Evolutionary conservation across 2,797 vertebrate species (phyloP), one percentile per base, ranked within the genome.

Genomic region (Morus bassanus): DNA sequence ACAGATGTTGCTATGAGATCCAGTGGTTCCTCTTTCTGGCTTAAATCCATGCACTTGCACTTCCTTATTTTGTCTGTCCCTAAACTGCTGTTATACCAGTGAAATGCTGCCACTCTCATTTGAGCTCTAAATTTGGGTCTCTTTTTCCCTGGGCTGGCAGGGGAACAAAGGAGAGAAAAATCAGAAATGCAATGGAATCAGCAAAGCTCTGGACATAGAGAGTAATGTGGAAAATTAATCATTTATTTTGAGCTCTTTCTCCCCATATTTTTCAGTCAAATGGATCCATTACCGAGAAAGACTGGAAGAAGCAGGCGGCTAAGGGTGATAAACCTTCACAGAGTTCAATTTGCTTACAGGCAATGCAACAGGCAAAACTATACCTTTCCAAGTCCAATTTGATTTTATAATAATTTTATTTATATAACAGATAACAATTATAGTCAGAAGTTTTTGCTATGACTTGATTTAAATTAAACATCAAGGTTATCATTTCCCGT

Each of bases 401-500:
- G 27, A 93, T 91, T 92, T 96, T 54, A 46, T 80, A 79, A 85
- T 95, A 72, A 92, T 97, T 95, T 93, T 94, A 79, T 96, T 97
- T 95, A 70, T 96, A 56, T 93, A 81, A 70, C 80, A 96, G 77
- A 63, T 95, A 89, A 88, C 90, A 95, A 88, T 96, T 96, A 95
- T 86, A 84, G 64, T 88, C 79, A 86, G 90, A 76, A 85, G 30
- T 93, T 78, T 96, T 94, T 89, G 73, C 57, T 89, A 74, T 94
- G 88, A 79, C 85, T 91, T 96, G 92, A 83, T 95, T 97, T 97
- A 98, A 98, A 97, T 92, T 93, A 93, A 96, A 94, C 88, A 94
- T 89, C 85, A 95, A 93, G 88, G 89, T 95, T 97, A 95, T 96
- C 3, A 25, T 93, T 96, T 97, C 60, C 92, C 94, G 63, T 96